A percentile compares a stretch with the other conserved stretches of the same genome.
These are phyloP conservation scores for Penaeus monodon DNA, from an alignment of 2,888 invertebrate species.

Conservation along the genomic window DNA sequence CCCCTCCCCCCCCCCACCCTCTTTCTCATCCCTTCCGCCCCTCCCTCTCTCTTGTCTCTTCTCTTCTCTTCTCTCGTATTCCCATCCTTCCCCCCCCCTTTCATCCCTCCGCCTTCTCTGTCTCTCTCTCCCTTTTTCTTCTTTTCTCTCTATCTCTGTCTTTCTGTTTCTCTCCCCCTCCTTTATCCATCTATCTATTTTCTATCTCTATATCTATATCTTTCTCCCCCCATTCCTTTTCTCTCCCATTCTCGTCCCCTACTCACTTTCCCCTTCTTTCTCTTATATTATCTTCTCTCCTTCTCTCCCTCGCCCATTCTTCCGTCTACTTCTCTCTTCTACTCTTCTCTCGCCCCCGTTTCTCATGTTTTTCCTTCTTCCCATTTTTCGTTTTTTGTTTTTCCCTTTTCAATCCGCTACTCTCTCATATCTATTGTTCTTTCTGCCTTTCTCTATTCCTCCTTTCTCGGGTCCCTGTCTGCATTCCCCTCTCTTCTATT, in stretches of 20 bases:
- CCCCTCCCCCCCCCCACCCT: not conserved
- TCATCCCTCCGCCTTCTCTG: not conserved
- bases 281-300: no score
- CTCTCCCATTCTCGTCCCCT: no score
- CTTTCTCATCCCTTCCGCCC: conserved; percentile 7
- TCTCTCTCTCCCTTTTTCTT: not conserved
- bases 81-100: not conserved
- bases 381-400: not conserved
- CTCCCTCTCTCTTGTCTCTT: not conserved
- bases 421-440: not conserved
- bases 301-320: no score
- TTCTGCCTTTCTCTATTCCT: not conserved
- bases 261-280: no score
- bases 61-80: not conserved
- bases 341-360: not conserved
- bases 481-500: not conserved
- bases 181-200: no score
- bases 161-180: no score
- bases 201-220: no score
- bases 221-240: no score
- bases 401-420: not conserved
- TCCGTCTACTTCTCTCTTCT: no score
- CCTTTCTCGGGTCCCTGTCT: not conserved
- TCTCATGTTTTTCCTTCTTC: not conserved
- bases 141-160: no score